phyloP scores from a whole-genome alignment of 2,797 vertebrate genomes.

The Phoxinus dragarum region DNA sequence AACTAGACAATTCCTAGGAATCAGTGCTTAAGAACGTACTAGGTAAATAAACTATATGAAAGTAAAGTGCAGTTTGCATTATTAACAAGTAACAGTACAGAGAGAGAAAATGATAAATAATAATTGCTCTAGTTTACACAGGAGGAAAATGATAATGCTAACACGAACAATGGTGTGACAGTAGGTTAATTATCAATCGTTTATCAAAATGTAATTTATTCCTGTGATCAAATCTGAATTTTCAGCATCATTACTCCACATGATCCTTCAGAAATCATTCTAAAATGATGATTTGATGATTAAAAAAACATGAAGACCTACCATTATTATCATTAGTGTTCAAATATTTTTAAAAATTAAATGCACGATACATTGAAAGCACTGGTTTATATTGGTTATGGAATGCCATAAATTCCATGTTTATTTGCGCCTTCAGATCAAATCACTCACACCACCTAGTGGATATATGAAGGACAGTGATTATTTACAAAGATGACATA shows the following conservation, averaged over 20 bases:
- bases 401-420: background rate
- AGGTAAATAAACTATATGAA: too few relatives aligned
- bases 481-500: background rate
- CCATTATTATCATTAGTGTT: background rate
- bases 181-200: too few relatives aligned
- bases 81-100: too few relatives aligned
- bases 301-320: background rate
- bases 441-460: constrained; percentile 16
- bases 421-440: background rate
- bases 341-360: background rate
- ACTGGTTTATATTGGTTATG: background rate
- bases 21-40: too few relatives aligned
- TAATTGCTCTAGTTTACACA: too few relatives aligned
- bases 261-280: background rate
- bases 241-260: background rate
- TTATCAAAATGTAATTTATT: background rate
- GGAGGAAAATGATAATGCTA: too few relatives aligned
- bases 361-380: background rate
- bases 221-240: background rate
- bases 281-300: background rate
- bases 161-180: too few relatives aligned
- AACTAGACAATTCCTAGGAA: too few relatives aligned
- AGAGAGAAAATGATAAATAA: too few relatives aligned
- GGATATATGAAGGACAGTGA: background rate
- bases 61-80: too few relatives aligned